Base-by-base conservation (phyloP, 2,797 vertebrate genomes). In the Parotocinclus haroldoi region DNA sequence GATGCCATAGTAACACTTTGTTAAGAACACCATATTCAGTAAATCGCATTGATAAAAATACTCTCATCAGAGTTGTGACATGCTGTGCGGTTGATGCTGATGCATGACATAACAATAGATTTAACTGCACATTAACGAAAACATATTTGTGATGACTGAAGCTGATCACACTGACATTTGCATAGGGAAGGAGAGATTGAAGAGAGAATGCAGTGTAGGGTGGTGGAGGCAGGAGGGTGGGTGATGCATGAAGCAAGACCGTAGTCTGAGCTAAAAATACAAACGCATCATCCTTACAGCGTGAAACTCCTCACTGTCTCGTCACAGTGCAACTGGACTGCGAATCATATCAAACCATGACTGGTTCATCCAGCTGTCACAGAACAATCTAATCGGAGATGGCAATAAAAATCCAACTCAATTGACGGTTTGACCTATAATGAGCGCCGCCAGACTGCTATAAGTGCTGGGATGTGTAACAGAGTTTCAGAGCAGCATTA, bases 1-100 rank as follows among this genome's bases (percentile, higher is more conserved):
- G 64, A 68, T 77, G 66, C 77, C 69, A 75, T 76, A 65, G 76
- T 57, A 75, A 75, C 72, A 63, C 1, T 62, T 78, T 73, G 18
- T 69, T 70, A 69, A 50, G 74, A 61, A 45, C 68, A 75, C 72
- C 58, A 12, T 37, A 37, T 59, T 44, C 0, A 11, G 37, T 52
- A 49, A 72, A 75, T 77, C 70, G 53, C 49, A 56, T 42, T 54
- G 17, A 52, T 68, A 50, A 78, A 75, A 70, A 68, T 57, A 61
- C 27, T 40, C 3, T 37, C 46, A 59, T 52, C 48, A 54, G 57
- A 4, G 4, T 49, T 66, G 45, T 62, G 53, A 8, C 13, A 18
- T 49, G 42, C 61, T 46, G 10, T 49, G 52, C 56, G 11, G 56
- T 69, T 63, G 17, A 51, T 19, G n/a, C 49, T 10, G 3, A 49